A percentile compares a stretch with the other conserved stretches of the same genome.
Evolutionary conservation across 2,797 vertebrate genomes (phyloP).

Genomic region (Falco columbarius): DNA sequence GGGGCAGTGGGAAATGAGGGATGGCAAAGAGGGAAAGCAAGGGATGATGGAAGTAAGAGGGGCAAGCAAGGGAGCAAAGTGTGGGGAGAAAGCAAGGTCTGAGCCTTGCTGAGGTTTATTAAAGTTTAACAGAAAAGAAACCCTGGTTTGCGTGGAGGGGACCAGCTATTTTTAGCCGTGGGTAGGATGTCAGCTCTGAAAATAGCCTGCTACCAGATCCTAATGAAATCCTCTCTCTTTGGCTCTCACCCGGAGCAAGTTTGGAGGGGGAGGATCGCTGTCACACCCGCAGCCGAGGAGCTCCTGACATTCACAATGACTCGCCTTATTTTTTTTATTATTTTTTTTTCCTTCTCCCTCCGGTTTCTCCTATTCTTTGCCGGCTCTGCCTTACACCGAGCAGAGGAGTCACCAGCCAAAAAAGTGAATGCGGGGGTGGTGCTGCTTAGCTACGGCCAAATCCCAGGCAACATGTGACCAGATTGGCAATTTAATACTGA

Average conservation of each 20-base stretch:
- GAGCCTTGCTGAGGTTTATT: slow-evolving; percentile 27
- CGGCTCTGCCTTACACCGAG: slow-evolving; percentile 51
- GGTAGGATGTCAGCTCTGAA: slow-evolving; percentile 79
- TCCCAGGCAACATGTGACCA: slow-evolving; percentile 47
- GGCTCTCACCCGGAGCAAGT: slow-evolving; percentile 67
- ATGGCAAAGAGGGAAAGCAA: background rate
- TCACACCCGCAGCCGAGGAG: slow-evolving; percentile 46
- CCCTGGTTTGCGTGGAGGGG: slow-evolving; percentile 69
- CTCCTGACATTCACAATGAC: slow-evolving; percentile 61
- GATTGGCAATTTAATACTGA: slow-evolving; percentile 39
- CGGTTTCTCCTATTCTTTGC: slow-evolving; percentile 38
- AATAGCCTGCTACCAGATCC: slow-evolving; percentile 76
- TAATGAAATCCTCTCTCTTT: slow-evolving; percentile 70
- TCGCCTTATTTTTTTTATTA: background rate
- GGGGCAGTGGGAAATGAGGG: background rate
- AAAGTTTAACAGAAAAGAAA: slow-evolving; percentile 73
- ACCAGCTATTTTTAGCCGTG: slow-evolving; percentile 74
- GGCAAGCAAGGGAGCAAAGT: background rate
- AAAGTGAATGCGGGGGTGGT: slow-evolving; percentile 28
- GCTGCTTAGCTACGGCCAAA: slow-evolving; percentile 66
- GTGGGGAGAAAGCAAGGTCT: background rate
- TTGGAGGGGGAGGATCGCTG: slow-evolving; percentile 40
- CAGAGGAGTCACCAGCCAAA: slow-evolving; percentile 62
- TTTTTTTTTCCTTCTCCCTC: background rate
- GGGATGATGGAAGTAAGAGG: background rate